Conservation (phyloP, 2,113 vertebrate species). For the Toxotes jaculatrix region DNA sequence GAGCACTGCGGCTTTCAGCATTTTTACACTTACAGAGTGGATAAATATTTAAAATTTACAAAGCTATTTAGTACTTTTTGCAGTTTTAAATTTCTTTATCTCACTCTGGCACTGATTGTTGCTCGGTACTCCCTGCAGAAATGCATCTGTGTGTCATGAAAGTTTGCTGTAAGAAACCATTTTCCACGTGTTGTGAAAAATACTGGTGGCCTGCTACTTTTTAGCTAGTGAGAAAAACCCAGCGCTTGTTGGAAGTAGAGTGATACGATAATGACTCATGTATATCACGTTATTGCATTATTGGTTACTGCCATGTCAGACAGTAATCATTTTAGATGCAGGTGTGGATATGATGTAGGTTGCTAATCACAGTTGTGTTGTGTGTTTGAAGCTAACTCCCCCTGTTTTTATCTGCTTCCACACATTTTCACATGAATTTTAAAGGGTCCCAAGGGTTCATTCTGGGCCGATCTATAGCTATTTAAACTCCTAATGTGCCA, state of each 20-base stretch:
- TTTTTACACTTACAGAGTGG: conserved; percentile 57
- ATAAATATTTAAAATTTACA: conserved; percentile 52
- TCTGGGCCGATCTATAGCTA: conserved; percentile 7
- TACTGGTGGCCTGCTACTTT: conserved; percentile 28
- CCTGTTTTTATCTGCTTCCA: conserved; percentile 8
- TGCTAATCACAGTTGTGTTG: conserved; percentile 15
- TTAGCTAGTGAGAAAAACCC: neutral
- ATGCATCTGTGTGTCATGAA: conserved; percentile 15
- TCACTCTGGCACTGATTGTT: conserved; percentile 45
- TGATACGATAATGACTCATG: conserved; percentile 9
- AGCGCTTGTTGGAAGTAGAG: conserved; percentile 12
- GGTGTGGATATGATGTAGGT: neutral
- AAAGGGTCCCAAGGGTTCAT: conserved; percentile 1
- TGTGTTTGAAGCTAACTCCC: conserved; percentile 5
- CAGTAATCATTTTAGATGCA: neutral
- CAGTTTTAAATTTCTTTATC: conserved; percentile 46
- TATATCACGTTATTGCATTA: conserved; percentile 24
- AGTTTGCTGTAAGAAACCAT: conserved; percentile 25
- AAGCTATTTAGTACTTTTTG: conserved; percentile 47
- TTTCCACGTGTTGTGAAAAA: conserved; percentile 12
- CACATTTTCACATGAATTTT: neutral
- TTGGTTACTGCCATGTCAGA: conserved; percentile 1
- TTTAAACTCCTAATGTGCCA: neutral
- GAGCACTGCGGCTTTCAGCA: conserved; percentile 42
- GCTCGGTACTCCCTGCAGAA: conserved; percentile 40